Percentiles rank a stretch among this genome's conserved stretches.
phyloP scores from a whole-genome alignment of 2,888 invertebrate species.

The Cataglyphis altisquamis region DNA sequence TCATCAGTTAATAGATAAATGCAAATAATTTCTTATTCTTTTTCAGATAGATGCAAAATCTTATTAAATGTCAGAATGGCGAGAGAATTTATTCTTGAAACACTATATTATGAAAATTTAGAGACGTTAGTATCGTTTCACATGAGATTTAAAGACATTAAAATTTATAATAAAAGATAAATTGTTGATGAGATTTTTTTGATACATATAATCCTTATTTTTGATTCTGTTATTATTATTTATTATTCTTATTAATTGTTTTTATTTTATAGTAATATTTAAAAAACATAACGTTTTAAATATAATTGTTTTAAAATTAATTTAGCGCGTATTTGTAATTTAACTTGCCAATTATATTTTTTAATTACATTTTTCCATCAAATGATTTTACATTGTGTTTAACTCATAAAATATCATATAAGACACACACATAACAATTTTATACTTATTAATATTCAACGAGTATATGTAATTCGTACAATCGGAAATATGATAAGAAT shows the following conservation, averaged over 20 bases:
- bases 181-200: neutral
- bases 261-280: neutral
- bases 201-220: neutral
- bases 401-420: conserved; percentile 14
- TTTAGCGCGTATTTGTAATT: neutral
- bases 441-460: conserved; percentile 41
- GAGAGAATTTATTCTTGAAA: neutral
- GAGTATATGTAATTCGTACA: conserved; percentile 24
- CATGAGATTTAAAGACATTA: neutral
- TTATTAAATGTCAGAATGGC: neutral
- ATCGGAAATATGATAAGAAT: conserved; percentile 64
- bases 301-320: neutral
- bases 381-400: neutral
- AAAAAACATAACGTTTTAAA: neutral
- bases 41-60: neutral
- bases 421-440: conserved; percentile 22
- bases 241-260: neutral
- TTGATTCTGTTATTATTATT: neutral
- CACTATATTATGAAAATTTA: neutral
- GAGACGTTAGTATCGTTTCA: neutral
- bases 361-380: neutral
- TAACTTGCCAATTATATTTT: conserved; percentile 12
- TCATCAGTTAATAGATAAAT: conserved; percentile 22
- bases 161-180: neutral
- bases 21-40: neutral